Percentiles rank a stretch among this genome's conserved stretches.
Evolutionary conservation across 2,113 vertebrate species (phyloP).

Genomic region (Amazona guildingii): DNA sequence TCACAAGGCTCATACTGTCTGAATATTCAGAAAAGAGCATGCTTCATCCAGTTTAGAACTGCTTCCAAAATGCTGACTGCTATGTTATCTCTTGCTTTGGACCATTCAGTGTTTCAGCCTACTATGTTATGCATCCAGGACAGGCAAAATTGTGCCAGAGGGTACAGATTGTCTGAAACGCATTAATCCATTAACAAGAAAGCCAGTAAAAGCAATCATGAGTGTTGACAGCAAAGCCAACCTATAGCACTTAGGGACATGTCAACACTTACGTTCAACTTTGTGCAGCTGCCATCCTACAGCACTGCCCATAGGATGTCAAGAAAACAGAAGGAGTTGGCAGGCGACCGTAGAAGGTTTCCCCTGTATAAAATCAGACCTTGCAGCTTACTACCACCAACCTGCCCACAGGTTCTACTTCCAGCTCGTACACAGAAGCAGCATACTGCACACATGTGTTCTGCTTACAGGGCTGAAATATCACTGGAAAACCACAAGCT

Average conservation of each 20-base stretch:
- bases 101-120: background rate
- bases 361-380: background rate
- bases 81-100: background rate
- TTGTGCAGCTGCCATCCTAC: background rate
- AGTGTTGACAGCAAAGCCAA: background rate
- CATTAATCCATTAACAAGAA: background rate
- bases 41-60: background rate
- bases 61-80: background rate
- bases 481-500: background rate
- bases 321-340: background rate
- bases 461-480: background rate
- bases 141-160: background rate
- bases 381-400: background rate
- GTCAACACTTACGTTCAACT: background rate
- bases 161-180: background rate
- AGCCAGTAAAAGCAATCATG: background rate
- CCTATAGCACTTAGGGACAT: accelerated
- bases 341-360: accelerated
- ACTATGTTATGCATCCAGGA: accelerated
- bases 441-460: accelerated
- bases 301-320: background rate
- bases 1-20: background rate
- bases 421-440: background rate
- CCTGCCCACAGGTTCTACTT: background rate
- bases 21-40: background rate